These are phyloP conservation scores for Leptinotarsa peninsularis DNA, from an alignment of 2,888 invertebrate genomes.

Conservation along the genomic window DNA sequence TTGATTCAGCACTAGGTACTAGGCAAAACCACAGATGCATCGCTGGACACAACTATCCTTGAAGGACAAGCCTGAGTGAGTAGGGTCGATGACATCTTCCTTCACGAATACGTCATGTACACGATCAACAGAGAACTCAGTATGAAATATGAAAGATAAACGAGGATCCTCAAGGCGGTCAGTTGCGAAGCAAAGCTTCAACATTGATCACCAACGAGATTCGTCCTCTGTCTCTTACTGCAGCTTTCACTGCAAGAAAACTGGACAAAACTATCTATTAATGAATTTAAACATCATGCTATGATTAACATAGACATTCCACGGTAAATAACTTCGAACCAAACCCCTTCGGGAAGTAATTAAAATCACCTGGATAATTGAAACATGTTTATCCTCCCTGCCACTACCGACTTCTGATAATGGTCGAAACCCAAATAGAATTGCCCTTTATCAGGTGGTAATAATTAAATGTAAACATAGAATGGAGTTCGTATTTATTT, in stretches of 20 bases:
- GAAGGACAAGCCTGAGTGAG: too few relatives aligned
- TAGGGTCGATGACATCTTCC: too few relatives aligned
- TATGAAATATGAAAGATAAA: too few relatives aligned
- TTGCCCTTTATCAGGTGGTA: conserved; percentile 7
- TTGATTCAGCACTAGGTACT: too few relatives aligned
- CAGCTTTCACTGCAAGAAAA: not conserved
- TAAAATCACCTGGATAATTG: conserved; percentile 5
- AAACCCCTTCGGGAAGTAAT: conserved; percentile 3
- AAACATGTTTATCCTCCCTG: conserved; percentile 15
- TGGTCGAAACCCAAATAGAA: not conserved
- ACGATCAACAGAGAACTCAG: too few relatives aligned
- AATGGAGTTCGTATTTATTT: conserved; percentile 21
- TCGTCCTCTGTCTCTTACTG: not conserved
- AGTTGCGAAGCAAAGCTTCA: too few relatives aligned
- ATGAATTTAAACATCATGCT: not conserved
- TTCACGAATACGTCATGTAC: too few relatives aligned
- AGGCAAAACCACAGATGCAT: too few relatives aligned
- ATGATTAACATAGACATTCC: conserved; percentile 2
- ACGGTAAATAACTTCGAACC: not conserved
- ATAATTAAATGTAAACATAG: conserved; percentile 30
- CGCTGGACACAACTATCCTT: too few relatives aligned
- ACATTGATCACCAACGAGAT: not conserved
- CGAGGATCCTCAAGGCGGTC: too few relatives aligned
- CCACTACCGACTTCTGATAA: not conserved
- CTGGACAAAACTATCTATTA: not conserved